Percentiles rank a stretch among this genome's conserved stretches.
These are phyloP conservation scores for Luidia sarsii DNA, from an alignment of 53 echinoderm and acorn worm species.

Conservation along the genomic window DNA sequence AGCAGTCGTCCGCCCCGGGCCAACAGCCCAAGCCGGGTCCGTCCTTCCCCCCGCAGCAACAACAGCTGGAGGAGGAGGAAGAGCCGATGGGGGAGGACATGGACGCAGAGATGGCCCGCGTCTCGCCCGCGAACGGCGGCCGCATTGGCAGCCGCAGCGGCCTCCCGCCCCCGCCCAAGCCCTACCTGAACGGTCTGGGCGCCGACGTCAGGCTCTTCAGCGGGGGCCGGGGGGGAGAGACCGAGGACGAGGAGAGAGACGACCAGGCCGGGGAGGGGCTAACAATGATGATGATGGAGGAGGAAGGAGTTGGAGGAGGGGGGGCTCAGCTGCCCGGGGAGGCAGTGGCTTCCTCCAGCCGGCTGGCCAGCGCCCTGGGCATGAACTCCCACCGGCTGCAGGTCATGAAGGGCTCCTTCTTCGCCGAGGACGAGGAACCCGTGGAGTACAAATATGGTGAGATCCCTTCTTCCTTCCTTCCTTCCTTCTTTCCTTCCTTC, in stretches of 20 bases:
- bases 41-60: conserved; percentile 32
- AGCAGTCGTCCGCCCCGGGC: not conserved
- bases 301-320: conserved; percentile 36
- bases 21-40: conserved; percentile 12
- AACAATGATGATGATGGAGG: not conserved
- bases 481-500: too few relatives aligned
- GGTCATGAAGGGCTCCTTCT: conserved; percentile 98
- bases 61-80: conserved; percentile 63
- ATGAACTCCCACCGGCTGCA: conserved; percentile 97
- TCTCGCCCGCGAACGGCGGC: too few relatives aligned
- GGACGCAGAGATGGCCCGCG: conserved; percentile 58
- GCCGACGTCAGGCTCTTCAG: not conserved
- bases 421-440: conserved; percentile 74
- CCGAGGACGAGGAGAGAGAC: not conserved
- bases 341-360: conserved; percentile 67
- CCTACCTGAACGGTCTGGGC: conserved; percentile 55
- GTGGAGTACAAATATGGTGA: conserved; percentile 57
- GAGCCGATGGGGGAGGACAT: conserved; percentile 66
- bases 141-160: conserved; percentile 76
- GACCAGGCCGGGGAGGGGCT: conserved; percentile 2
- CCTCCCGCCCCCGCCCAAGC: conserved; percentile 47
- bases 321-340: conserved; percentile 16
- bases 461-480: too few relatives aligned
- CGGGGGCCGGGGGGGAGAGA: not conserved
- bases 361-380: conserved; percentile 81